These are phyloP conservation scores for Phaetusa simplex DNA, from an alignment of 2,113 vertebrate genomes.

Conservation along the genomic window DNA sequence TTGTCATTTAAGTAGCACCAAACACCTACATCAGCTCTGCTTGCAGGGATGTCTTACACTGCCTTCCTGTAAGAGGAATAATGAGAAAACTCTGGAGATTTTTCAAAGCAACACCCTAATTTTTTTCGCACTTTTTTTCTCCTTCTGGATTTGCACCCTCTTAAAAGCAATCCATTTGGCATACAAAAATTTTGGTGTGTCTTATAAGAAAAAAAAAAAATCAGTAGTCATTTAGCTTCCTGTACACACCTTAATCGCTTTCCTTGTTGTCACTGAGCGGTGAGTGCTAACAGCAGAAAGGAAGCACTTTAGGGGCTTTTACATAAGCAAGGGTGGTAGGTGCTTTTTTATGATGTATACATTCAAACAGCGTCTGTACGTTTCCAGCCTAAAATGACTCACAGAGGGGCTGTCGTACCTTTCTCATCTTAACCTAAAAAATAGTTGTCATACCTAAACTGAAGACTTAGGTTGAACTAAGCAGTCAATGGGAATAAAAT, in stretches of 20 bases:
- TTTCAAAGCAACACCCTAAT: not conserved
- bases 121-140: not conserved
- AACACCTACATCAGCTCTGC: not conserved
- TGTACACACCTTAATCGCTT: not conserved
- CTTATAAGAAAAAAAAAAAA: not conserved
- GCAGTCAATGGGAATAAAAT: not conserved
- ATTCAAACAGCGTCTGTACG: not conserved
- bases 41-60: fast-evolving
- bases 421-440: not conserved
- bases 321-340: not conserved
- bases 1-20: not conserved
- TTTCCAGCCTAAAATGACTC: constrained; percentile 40
- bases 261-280: not conserved
- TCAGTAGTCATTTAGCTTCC: not conserved
- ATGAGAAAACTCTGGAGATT: not conserved
- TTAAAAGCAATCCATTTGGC: not conserved
- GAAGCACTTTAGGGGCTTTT: constrained; percentile 16
- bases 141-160: not conserved
- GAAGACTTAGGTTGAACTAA: not conserved
- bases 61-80: not conserved
- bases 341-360: not conserved
- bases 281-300: not conserved
- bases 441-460: not conserved
- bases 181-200: not conserved
- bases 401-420: not conserved